Base-by-base conservation (phyloP, 2,113 vertebrate species). In the Abramis brama region DNA sequence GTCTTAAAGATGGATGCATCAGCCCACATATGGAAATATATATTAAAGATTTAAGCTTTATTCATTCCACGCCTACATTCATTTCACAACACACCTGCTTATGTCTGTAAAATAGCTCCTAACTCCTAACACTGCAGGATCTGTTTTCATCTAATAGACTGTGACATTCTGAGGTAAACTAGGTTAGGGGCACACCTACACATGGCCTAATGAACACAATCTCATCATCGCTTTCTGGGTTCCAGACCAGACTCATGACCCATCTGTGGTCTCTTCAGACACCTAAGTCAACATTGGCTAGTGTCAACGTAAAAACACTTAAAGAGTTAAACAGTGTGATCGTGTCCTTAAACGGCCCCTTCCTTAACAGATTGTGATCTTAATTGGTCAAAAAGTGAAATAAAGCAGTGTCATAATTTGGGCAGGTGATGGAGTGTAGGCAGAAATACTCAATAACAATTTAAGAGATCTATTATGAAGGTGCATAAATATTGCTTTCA, bases 181-280 rank as follows among this genome's bases (percentile, higher is more conserved):
- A 73, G 76, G 73, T 62, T 23, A 75, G 76, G 86, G 59, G 36
- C 55, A 79, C 80, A 86, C 82, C 84, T 77, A 86, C 71, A 70
- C 79, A 82, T 50, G 75, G 77, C 57, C 71, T 77, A 17, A 19
- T 79, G 84, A 64, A 86, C 83, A 86, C 86, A 86, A 71, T 77
- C 70, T 84, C 88, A 93, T 90, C 92, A 91, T 92, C 89, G 76
- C 75, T 77, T 89, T 89, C 47, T 36, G 79, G 83, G 59, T 43
- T 80, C 88, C 73, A 78, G 90, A 86, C 89, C 91, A 95, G 92
- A 94, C 93, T 88, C 85, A 70, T 79, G 86, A 86, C 90, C 92
- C 90, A 93, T 92, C 91, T 94, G 93, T 86, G 94, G 93, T 93
- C 88, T 91, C 90, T 86, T 90, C 92, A 94, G 95, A 95, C 94